Evolutionary conservation across 2,888 invertebrate species (phyloP).

Genomic region (Xestoiulus laeticollis): DNA sequence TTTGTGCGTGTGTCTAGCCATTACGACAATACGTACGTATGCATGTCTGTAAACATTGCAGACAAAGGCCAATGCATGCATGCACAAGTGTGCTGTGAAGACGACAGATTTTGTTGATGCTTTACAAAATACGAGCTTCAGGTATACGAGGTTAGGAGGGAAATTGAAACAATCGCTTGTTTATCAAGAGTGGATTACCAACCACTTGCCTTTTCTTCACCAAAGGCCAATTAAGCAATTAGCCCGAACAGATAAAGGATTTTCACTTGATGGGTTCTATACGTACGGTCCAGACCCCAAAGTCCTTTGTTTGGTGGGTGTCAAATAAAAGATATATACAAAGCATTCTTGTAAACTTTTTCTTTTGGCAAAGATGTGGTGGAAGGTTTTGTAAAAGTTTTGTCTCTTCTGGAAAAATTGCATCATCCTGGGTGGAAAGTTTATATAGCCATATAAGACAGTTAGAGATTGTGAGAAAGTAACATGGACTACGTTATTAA

Average conservation of each 20-base stretch:
- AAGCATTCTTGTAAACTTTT: too few species aligned
- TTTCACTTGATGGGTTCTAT: not conserved
- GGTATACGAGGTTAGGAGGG: not conserved
- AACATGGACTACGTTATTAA: too few species aligned
- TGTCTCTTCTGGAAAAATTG: too few species aligned
- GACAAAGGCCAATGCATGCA: not conserved
- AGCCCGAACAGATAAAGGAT: not conserved
- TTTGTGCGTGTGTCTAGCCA: not conserved
- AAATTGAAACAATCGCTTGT: not conserved
- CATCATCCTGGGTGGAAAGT: too few species aligned
- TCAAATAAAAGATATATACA: too few species aligned
- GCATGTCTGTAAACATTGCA: slow-evolving; percentile 5
- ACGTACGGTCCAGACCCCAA: too few species aligned
- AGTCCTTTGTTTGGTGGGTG: too few species aligned
- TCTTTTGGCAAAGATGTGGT: too few species aligned
- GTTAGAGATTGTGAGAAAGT: too few species aligned
- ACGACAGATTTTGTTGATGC: not conserved
- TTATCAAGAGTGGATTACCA: not conserved
- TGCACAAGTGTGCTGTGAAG: not conserved
- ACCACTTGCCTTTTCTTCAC: not conserved
- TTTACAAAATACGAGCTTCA: not conserved
- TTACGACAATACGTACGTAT: not conserved
- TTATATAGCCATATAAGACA: too few species aligned
- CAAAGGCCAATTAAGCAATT: slow-evolving; percentile 9
- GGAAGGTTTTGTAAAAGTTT: too few species aligned